phyloP scores from a whole-genome alignment of 1,140 invertebrate genomes.

The Platorchestia sp. region DNA sequence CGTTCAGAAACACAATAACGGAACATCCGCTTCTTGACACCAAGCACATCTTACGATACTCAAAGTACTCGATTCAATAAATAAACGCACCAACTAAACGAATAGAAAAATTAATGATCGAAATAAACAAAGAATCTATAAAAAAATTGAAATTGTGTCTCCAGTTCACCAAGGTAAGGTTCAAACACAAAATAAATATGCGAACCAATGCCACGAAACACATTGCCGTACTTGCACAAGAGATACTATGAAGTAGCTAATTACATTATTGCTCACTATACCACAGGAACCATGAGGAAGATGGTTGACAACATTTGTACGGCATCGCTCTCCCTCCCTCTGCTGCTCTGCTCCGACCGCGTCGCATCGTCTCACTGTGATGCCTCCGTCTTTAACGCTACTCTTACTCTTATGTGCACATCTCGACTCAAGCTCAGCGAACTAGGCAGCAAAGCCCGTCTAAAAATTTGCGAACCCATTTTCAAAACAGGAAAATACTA shows the following conservation, averaged over 20 bases:
- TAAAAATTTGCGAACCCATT: not conserved
- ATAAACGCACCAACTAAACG: not conserved
- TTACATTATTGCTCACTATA: not conserved
- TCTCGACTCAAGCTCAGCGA: not conserved
- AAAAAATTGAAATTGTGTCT: not conserved
- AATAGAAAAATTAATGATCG: not conserved
- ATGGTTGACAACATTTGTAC: not conserved
- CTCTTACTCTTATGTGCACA: conserved; percentile 25
- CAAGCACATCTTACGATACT: not conserved
- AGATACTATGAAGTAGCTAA: not conserved
- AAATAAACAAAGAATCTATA: not conserved
- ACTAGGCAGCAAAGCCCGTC: not conserved
- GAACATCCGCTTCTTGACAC: not conserved
- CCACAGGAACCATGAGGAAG: not conserved
- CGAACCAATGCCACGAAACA: not conserved
- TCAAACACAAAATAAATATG: not conserved
- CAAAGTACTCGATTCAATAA: not conserved
- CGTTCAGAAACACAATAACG: not conserved
- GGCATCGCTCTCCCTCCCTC: not conserved
- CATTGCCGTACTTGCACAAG: not conserved
- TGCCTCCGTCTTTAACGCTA: conserved; percentile 31
- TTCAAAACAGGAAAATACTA: not conserved
- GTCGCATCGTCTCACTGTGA: not conserved
- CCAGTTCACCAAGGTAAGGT: not conserved
- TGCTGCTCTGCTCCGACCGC: not conserved